Conservation (phyloP, 2,113 vertebrate genomes). For the Lonchura striata region DNA sequence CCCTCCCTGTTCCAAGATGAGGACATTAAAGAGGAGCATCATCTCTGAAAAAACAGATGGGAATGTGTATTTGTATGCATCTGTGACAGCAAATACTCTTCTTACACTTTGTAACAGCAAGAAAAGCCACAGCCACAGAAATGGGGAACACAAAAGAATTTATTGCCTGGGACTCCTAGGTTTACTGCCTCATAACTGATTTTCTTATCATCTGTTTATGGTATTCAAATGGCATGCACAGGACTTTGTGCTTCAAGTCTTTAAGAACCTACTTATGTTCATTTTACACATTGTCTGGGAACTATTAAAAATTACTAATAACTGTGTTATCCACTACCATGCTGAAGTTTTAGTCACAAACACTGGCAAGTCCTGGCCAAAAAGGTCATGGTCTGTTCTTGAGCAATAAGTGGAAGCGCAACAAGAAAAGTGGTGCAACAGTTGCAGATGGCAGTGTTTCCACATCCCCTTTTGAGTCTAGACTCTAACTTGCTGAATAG, state of each 20-base stretch:
- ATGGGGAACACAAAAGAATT: neutral
- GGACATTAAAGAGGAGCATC: neutral
- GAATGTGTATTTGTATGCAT: neutral
- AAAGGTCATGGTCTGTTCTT: accelerated
- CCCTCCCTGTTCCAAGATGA: neutral
- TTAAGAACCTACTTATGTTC: neutral
- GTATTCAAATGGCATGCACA: neutral
- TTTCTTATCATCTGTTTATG: neutral
- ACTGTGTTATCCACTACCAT: neutral
- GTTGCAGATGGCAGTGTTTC: neutral
- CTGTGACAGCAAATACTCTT: neutral
- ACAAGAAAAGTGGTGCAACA: conserved; percentile 7
- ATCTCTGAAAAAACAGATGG: neutral
- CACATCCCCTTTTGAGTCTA: conserved; percentile 17
- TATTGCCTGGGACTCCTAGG: neutral
- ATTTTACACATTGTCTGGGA: neutral
- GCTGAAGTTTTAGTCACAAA: neutral
- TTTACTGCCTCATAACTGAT: neutral
- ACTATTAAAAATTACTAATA: neutral
- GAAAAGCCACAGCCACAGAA: neutral
- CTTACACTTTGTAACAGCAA: neutral
- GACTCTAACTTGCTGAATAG: neutral
- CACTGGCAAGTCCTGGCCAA: neutral
- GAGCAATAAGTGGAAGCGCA: conserved; percentile 10
- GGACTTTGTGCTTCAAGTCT: neutral